These are phyloP conservation scores for Megaceryle alcyon DNA, from an alignment of 2,797 vertebrate genomes.

Conservation along the genomic window DNA sequence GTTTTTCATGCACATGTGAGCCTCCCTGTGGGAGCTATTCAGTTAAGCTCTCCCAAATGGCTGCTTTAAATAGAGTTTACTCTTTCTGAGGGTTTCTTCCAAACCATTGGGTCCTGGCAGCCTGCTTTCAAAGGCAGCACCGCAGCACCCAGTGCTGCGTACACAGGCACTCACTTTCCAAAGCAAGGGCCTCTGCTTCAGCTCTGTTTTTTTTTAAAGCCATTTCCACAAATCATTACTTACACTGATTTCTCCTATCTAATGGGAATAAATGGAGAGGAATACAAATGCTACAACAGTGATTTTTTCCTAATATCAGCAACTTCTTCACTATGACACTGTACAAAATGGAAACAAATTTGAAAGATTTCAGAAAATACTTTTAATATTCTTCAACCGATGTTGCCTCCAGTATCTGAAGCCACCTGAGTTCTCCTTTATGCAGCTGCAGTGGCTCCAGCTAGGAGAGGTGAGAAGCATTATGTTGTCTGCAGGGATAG, in stretches of 20 bases:
- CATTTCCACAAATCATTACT: constrained; percentile 23
- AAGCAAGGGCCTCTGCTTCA: background rate
- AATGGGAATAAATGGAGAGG: background rate
- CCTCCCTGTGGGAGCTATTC: constrained; percentile 41
- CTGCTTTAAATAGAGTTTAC: constrained; percentile 46
- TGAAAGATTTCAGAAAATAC: background rate
- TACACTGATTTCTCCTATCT: background rate
- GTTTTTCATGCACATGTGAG: constrained; percentile 69
- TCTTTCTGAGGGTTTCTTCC: constrained; percentile 24
- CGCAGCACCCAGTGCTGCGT: rapidly evolving
- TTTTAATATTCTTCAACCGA: background rate
- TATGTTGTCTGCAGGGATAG: rapidly evolving
- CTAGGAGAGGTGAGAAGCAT: background rate
- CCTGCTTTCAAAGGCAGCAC: background rate
- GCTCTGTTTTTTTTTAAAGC: background rate
- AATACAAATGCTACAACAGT: background rate
- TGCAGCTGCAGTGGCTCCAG: background rate
- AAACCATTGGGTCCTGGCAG: background rate
- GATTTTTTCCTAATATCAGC: background rate
- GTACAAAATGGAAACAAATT: background rate
- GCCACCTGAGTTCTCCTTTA: background rate
- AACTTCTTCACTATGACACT: background rate
- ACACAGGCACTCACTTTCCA: background rate
- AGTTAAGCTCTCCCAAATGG: constrained; percentile 47
- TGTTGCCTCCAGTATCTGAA: background rate